These are phyloP conservation scores for Hypotaenidia philippensis DNA, from an alignment of 2,797 vertebrate genomes.

Conservation along the genomic window DNA sequence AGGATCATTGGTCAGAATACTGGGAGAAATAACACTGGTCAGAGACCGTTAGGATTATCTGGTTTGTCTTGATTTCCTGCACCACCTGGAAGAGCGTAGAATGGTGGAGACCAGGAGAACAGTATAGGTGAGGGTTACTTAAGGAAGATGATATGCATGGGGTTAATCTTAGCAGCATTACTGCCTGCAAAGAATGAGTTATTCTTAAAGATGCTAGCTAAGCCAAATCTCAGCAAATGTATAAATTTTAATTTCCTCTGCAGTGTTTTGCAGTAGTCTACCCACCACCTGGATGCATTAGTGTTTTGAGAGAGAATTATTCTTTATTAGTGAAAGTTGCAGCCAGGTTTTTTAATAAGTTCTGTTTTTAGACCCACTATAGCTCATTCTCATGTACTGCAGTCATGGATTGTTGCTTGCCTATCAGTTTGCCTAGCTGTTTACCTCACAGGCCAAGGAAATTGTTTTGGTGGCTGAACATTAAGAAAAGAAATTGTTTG, in stretches of 20 bases:
- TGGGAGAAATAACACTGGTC: background rate
- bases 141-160: background rate
- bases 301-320: background rate
- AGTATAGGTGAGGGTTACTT: background rate
- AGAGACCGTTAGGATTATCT: background rate
- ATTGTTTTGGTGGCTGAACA: background rate
- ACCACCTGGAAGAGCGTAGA: background rate
- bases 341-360: background rate
- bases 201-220: background rate
- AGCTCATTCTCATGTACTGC: background rate
- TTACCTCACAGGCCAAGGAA: background rate
- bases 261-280: background rate
- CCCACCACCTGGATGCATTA: background rate
- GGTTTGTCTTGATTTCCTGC: background rate
- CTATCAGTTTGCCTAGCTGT: background rate
- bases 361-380: background rate
- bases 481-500: background rate
- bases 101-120: background rate
- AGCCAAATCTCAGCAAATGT: background rate
- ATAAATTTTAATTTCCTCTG: background rate
- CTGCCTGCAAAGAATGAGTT: background rate
- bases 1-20: background rate
- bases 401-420: background rate
- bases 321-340: background rate
- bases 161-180: background rate